Conservation (phyloP, 2,113 vertebrate genomes). For the Platysternon megacephalum region DNA sequence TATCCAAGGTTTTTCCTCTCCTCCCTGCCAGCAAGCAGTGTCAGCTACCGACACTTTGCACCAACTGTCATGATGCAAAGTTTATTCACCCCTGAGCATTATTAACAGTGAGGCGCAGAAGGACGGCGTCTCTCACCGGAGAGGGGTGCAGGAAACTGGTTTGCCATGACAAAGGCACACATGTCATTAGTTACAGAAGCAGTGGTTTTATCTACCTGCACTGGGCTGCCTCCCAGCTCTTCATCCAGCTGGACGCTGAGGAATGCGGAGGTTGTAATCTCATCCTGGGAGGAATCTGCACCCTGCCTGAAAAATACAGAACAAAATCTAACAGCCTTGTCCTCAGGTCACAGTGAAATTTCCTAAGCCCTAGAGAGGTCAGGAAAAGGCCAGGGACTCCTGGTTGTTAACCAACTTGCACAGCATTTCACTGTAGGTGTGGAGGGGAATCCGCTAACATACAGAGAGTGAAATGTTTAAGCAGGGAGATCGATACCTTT, state of each 20-base stretch:
- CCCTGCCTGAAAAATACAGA: conserved; percentile 87
- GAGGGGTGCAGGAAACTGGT: neutral
- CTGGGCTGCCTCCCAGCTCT: conserved; percentile 90
- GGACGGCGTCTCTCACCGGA: no score
- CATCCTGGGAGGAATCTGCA: conserved; percentile 89
- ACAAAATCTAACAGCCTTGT: neutral
- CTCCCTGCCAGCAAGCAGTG: neutral
- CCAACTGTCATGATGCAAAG: neutral
- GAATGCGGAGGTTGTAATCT: conserved; percentile 90
- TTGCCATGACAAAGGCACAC: neutral
- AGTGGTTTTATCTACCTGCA: conserved; percentile 84
- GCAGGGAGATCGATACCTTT: neutral
- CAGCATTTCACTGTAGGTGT: neutral
- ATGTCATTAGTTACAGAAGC: neutral
- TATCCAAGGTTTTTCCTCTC: neutral
- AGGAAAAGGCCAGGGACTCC: neutral
- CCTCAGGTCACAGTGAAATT: neutral
- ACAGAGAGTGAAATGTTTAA: neutral
- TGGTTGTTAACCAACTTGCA: neutral
- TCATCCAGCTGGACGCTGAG: conserved; percentile 91
- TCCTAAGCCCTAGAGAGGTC: neutral
- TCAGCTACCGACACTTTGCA: neutral
- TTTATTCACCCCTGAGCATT: neutral
- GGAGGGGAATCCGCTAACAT: neutral
- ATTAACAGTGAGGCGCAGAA: neutral